These are phyloP conservation scores for Gnathonemus echidnorhynchus DNA, from an alignment of 2,113 vertebrate genomes.

Conservation along the genomic window DNA sequence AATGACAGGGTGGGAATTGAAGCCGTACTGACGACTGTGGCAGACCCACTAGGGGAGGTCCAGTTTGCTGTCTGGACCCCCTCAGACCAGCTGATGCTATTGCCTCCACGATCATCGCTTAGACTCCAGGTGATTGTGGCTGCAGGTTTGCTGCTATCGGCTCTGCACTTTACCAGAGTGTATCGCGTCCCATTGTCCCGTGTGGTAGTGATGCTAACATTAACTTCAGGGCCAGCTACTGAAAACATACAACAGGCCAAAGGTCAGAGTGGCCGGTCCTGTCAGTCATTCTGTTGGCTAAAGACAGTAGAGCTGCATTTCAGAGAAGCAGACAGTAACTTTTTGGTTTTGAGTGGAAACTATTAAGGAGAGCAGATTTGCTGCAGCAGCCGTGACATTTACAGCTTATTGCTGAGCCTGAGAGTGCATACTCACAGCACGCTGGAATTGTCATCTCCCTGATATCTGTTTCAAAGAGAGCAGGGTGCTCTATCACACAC, in stretches of 20 bases:
- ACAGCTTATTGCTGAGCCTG: background rate
- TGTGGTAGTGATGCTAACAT: slow-evolving; percentile 29
- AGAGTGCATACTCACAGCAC: slow-evolving; percentile 41
- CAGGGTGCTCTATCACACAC: slow-evolving; percentile 54
- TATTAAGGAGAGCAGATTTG: background rate
- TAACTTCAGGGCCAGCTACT: slow-evolving; percentile 45
- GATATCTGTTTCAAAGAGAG: slow-evolving; percentile 38
- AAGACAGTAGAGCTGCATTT: background rate
- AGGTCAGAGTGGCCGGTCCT: background rate
- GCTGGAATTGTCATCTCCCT: slow-evolving; percentile 44
- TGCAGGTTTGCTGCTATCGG: slow-evolving; percentile 34
- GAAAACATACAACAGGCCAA: slow-evolving; percentile 5
- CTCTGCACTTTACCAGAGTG: slow-evolving; percentile 44
- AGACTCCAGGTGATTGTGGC: slow-evolving; percentile 47
- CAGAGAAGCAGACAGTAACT: background rate
- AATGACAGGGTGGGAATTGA: slow-evolving; percentile 39
- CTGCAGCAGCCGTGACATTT: background rate
- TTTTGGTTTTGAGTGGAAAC: background rate
- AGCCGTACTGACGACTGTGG: slow-evolving; percentile 29
- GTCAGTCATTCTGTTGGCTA: background rate
- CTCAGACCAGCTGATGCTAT: background rate
- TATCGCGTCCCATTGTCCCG: slow-evolving; percentile 39
- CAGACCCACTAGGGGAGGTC: slow-evolving; percentile 28
- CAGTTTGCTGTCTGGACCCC: slow-evolving; percentile 9
- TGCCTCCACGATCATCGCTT: slow-evolving; percentile 16